phyloP scores from a whole-genome alignment of 2,797 vertebrate species.

The Distichodus sexfasciatus region DNA sequence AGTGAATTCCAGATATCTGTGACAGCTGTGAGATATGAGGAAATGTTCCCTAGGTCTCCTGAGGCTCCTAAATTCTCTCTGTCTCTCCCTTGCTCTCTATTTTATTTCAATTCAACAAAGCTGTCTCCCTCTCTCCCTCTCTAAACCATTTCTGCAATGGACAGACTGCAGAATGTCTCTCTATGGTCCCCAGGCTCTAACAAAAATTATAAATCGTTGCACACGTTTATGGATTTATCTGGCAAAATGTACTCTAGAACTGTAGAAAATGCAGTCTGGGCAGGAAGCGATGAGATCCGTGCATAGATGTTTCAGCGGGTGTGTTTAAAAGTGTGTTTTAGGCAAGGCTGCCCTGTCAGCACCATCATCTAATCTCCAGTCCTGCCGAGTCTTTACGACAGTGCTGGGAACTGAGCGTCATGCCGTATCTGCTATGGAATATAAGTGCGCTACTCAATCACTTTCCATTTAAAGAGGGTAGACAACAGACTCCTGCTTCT shows the following conservation, averaged over 20 bases:
- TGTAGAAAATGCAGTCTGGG: slow-evolving; percentile 35
- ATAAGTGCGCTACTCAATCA: neutral
- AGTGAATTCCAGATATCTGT: slow-evolving; percentile 11
- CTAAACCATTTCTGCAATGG: slow-evolving; percentile 11
- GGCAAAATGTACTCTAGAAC: slow-evolving; percentile 12
- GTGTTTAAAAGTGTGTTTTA: slow-evolving; percentile 28
- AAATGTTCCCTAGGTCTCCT: slow-evolving; percentile 16
- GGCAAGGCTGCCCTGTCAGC: slow-evolving; percentile 23
- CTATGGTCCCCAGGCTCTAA: slow-evolving; percentile 23
- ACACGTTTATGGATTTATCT: slow-evolving; percentile 49
- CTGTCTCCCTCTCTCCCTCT: neutral
- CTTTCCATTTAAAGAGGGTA: neutral
- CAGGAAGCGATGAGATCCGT: slow-evolving; percentile 23
- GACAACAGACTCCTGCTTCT: neutral
- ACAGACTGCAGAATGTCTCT: slow-evolving; percentile 22
- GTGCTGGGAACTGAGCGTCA: neutral
- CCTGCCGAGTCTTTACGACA: slow-evolving; percentile 13
- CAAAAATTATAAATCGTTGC: slow-evolving; percentile 45
- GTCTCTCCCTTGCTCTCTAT: neutral
- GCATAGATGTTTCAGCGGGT: slow-evolving; percentile 24
- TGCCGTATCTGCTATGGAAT: neutral
- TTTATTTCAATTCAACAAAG: neutral
- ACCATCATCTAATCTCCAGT: neutral
- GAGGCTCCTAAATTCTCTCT: neutral
- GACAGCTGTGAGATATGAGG: slow-evolving; percentile 10